Evolutionary conservation across 2,888 invertebrate genomes (phyloP), one percentile per base, ranked within the genome.

Genomic region (Drosophila yooni): DNA sequence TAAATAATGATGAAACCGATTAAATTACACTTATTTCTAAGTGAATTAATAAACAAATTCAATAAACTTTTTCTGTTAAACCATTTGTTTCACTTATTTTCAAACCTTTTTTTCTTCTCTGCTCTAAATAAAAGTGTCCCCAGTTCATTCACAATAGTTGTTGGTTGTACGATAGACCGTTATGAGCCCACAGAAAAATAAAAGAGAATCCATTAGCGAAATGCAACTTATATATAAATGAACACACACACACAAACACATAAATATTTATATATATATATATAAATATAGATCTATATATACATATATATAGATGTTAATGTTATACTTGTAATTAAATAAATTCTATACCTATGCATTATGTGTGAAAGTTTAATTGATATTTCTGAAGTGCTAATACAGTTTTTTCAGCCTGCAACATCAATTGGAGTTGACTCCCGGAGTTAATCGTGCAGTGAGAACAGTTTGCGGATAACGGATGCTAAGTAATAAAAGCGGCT

Each of bases 271-370:
- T 70, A 83, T 74, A 86, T 70, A 69, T 52, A 69, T 52, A 70
- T 59, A 63, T 46, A 75, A 18, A 74, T n/a, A 46, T 25, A 68
- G 46, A 46, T 46, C 46, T 46, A 46, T 46, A 46, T 46, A 46
- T 63, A 67, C 31, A 85, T 86, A 87, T 84, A 85, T 85, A 85
- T 89, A 89, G 85, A 85, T 88, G 83, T 84, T 84, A 85, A 85
- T 87, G 85, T 85, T 85, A 85, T 89, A 85, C 63, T 72, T 85
- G 88, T 85, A 85, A 85, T 81, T 87, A 89, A 85, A 85, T 85
- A 85, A 85, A 85, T 89, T 85, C 85, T 85, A 85, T 85, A 85
- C 80, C 84, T 85, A 85, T 87, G 83, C 81, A 87, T 82, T 79
- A 70, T 67, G 57, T 57, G 40, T 36, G 52, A 18, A 43, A 25